Base-by-base conservation (phyloP, 2,113 vertebrate genomes). In the Bombycilla garrulus region DNA sequence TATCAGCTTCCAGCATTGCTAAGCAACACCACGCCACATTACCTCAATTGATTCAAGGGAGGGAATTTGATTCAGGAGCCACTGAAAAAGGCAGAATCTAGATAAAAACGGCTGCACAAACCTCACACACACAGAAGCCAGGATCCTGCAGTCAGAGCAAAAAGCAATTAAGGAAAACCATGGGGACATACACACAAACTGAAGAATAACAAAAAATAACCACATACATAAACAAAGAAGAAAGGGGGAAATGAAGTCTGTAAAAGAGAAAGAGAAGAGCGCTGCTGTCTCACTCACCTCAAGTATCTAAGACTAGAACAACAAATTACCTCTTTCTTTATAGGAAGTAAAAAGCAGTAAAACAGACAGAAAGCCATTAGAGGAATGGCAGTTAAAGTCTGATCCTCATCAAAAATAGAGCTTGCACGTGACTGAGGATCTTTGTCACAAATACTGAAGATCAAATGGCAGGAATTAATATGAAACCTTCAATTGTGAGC, bases 1-100 rank as follows among this genome's bases (percentile, higher is more conserved):
- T 69, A 95, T 82, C 79, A 86, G 88, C 86, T 95, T 56, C 81
- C 45, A 2, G 58, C 88, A 97, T 92, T 96, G 95, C 96, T 97
- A 96, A 94, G 95, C 96, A 97, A 96, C 88, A 67, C 76, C 70
- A 83, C 17, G 48, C 85, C 95, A 89, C 90, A 90, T 92, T 92
- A 85, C 54, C 92, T 94, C 61, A 66, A 56, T 50, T 35, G 70
- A 90, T 92, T 96, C 81, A 60, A 48, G 92, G 79, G 21, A 96
- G 61, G 86, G 71, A 96, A 96, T 76, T 29, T 88, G 86, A 84
- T 45, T 76, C 13, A 77, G 69, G 95, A 91, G 80, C 70, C 71
- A 44, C 15, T 67, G 76, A 35, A 92, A 92, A 90, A 81, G 61
- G 73, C n/a, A 87, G 88, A 74, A 92, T 62, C 47, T 62, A 81